Evolutionary conservation across 2,888 invertebrate species (phyloP), one percentile per base, ranked within the genome.

Genomic region (Cyaniris semiargus): DNA sequence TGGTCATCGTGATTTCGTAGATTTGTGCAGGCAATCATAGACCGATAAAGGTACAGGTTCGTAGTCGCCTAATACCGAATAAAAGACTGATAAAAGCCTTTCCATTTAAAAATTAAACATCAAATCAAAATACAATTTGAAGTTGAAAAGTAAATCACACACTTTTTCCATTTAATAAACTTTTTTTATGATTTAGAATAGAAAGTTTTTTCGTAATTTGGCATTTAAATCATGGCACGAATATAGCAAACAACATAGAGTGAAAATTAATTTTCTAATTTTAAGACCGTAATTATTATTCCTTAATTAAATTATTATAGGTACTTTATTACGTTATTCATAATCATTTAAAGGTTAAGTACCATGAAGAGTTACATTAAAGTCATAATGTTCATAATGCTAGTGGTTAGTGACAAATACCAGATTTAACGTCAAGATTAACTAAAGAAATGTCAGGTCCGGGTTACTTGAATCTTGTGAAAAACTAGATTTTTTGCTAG

Each of bases 231-330:
- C 4, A 44, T 44, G 44, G 44, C 60, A 23, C 60, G 13, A 60
- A 60, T 60, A 60, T 27, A 15, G 15, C 66, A 66, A 60, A 21
- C 60, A 66, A 27, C 66, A 66, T 60, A 23, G 13, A 60, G 27
- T 27, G 27, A 66, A 66, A 60, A 60, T 10, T 23, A 60, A 27
- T 60, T 60, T 60, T 60, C 60, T 34, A 31, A 70, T 34, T 18
- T 18, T 34, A 70, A 38, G 77, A 79, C 72, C 79, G 76, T 72
- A 70, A 66, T 79, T 79, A 78, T 78, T 53, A 70, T 38, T 13
- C 31, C 5, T 53, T 53, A 15, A 53, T 53, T 53, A 53, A 48
- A 48, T 48, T 15, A 48, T 53, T 18, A 53, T 44, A 44, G 27
- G 27, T 38, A 38, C 38, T 1, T 38, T 27, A 66, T 66, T 1